Conservation (phyloP, 2,888 invertebrate species). For the Seladonia tumulorum region DNA sequence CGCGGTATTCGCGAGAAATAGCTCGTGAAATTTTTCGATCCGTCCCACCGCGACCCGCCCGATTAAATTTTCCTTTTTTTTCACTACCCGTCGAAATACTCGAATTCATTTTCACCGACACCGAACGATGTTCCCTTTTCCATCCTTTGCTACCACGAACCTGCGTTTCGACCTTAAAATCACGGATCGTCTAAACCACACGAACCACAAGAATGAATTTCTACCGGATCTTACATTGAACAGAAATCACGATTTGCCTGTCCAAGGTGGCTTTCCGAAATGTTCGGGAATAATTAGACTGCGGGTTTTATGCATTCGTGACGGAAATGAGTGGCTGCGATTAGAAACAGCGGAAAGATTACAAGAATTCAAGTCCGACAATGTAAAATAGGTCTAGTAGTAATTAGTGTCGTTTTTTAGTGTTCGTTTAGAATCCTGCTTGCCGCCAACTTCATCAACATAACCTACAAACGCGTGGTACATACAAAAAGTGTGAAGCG, state of each 20-base stretch:
- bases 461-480: too few species aligned
- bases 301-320: background rate
- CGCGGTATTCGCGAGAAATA: conserved; percentile 21
- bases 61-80: conserved; percentile 38
- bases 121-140: conserved; percentile 16
- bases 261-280: too few species aligned
- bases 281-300: too few species aligned
- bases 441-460: too few species aligned
- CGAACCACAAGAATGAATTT: background rate
- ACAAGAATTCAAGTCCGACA: too few species aligned
- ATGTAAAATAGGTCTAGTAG: too few species aligned
- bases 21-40: conserved; percentile 39
- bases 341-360: too few species aligned
- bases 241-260: background rate
- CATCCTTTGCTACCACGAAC: background rate
- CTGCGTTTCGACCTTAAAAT: background rate
- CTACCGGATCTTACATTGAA: background rate
- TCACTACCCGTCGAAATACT: background rate
- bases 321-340: background rate
- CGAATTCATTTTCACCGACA: conserved; percentile 1
- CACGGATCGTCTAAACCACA: background rate
- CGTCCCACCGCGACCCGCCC: conserved; percentile 15
- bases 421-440: too few species aligned
- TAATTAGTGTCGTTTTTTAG: too few species aligned
- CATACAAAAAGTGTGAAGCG: too few species aligned